Base-by-base conservation (phyloP, 1,140 invertebrate species). In the Drosophila subpulchrella region DNA sequence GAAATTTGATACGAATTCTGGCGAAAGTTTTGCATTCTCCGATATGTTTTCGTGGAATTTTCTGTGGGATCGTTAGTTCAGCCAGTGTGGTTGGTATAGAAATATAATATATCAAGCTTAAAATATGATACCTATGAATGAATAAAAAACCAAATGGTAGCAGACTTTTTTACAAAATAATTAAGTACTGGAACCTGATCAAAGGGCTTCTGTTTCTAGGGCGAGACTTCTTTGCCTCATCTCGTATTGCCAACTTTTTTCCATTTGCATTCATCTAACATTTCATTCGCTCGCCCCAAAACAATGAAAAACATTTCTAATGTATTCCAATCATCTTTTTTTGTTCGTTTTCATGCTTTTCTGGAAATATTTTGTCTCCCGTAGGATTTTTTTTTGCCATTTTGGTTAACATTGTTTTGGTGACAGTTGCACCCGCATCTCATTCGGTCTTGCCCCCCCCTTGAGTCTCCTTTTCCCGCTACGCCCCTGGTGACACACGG, bases 391-490 rank as follows among this genome's bases (percentile, higher is more conserved):
- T 56, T 74, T 73, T 71, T 70, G 51, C 50, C 60, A 72, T 75
- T 83, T 79, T 77, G 62, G 68, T 77, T 80, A 63, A 80, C 66
- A 84, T 81, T 76, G 81, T 72, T 73, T 85, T 81, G 77, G 68
- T 84, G 76, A 75, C 76, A 83, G 72, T 67, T 75, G 61, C 73
- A 75, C 73, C 73, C 73, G 73, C 73, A 76, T 76, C 73, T 75
- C 58, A 68, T 50, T 55, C 48, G 17, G 41, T 15, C 17, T 17
- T 41, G 6, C 10, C n/a, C 2, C n/a, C 48, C 48, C 24, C 38
- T 20, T 30, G 8, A 13, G 6, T 30, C 32, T 2, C 17, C 12
- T 6, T 15, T n/a, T 15, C 1, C 44, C 60, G 8, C n/a, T 13
- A 12, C 24, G 39, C 27, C 48, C 39, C 44, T 39, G 44, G 44